Evolutionary conservation across 1,140 invertebrate genomes (phyloP).

Genomic region (Tyrophagus putrescentiae): DNA sequence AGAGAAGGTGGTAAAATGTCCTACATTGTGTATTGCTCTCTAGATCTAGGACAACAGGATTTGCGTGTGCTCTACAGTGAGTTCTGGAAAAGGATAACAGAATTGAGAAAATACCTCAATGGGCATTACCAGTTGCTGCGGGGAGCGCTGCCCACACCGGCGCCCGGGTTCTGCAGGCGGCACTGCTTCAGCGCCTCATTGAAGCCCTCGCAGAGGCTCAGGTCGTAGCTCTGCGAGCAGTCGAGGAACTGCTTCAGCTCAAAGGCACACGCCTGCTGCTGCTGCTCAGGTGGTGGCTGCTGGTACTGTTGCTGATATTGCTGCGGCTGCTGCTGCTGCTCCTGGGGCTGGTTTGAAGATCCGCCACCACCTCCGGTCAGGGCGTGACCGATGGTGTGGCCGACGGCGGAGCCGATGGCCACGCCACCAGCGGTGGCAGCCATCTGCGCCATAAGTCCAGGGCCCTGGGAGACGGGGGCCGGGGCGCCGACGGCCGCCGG

Average conservation of each 20-base stretch:
- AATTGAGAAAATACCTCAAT: too few relatives aligned
- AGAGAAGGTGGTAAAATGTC: too few relatives aligned
- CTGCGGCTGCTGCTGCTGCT: slow-evolving; percentile 30
- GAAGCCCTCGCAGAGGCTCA: slow-evolving; percentile 75
- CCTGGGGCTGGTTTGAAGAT: slow-evolving; percentile 37
- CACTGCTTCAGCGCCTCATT: slow-evolving; percentile 82
- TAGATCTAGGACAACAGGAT: too few relatives aligned
- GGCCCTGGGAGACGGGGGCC: slow-evolving; percentile 24
- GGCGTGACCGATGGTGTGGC: slow-evolving; percentile 67
- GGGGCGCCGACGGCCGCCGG: slow-evolving; percentile 22
- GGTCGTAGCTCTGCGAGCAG: slow-evolving; percentile 63
- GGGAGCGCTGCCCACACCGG: too few relatives aligned
- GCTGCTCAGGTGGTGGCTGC: slow-evolving; percentile 4
- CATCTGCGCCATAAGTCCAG: slow-evolving; percentile 32
- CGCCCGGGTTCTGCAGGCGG: slow-evolving; percentile 3
- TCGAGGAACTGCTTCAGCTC: slow-evolving; percentile 76
- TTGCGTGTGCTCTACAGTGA: too few relatives aligned
- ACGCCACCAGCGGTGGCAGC: slow-evolving; percentile 34
- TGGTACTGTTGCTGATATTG: slow-evolving; percentile 26
- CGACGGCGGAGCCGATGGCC: slow-evolving; percentile 37
- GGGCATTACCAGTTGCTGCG: too few relatives aligned
- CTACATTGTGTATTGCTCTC: too few relatives aligned
- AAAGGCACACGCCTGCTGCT: slow-evolving; percentile 40
- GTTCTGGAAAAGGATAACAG: too few relatives aligned
- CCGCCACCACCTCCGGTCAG: slow-evolving; percentile 63